A percentile compares a stretch with the other conserved stretches of the same genome.
Evolutionary conservation across 2,113 vertebrate genomes (phyloP).

Genomic region (Zosterops borbonicus): DNA sequence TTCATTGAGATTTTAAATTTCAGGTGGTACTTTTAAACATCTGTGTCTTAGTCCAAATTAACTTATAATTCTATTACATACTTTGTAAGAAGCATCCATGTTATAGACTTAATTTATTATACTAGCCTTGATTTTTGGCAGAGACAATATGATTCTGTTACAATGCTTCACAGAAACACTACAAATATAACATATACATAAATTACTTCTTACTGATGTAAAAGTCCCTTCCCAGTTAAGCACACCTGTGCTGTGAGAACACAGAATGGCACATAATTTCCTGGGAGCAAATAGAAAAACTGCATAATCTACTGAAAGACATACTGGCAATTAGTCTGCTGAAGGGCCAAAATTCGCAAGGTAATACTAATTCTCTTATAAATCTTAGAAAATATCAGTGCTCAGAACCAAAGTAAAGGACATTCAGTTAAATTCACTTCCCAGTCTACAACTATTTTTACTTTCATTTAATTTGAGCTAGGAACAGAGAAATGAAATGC

Average conservation of each 20-base stretch:
- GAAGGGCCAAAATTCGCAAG: background rate
- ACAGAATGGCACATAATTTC: background rate
- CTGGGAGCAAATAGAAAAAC: background rate
- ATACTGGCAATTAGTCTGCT: background rate
- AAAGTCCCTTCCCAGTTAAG: background rate
- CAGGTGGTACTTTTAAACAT: background rate
- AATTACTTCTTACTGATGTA: slow-evolving; percentile 8
- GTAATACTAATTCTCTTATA: background rate
- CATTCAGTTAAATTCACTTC: background rate
- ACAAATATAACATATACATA: background rate
- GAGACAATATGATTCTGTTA: background rate
- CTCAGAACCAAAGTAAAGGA: background rate
- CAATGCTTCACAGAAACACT: background rate
- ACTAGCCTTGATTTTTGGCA: background rate
- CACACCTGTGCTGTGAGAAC: background rate
- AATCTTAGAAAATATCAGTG: background rate
- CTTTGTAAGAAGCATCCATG: background rate
- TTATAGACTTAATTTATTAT: background rate
- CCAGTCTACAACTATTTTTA: background rate
- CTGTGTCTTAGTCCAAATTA: background rate
- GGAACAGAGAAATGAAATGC: background rate
- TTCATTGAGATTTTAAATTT: background rate
- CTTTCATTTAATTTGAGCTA: background rate
- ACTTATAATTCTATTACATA: background rate
- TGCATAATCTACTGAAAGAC: background rate